Evolutionary conservation across 2,888 invertebrate genomes (phyloP), one percentile per base, ranked within the genome.

Genomic region (Zeuzera pyrina): DNA sequence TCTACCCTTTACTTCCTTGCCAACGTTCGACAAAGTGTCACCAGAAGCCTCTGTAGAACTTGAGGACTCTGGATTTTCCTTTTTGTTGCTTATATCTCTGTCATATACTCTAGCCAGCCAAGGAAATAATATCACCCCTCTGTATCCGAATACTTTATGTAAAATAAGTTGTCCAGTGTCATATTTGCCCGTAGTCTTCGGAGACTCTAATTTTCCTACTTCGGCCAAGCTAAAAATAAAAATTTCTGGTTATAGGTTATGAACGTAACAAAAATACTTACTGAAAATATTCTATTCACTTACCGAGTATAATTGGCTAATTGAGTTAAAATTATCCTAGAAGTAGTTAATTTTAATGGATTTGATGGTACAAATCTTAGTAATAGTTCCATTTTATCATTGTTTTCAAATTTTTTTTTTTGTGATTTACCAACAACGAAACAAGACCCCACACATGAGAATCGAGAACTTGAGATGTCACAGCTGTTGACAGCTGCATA

Each of bases 21-120:
- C 90, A 10, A 90, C 91, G 44, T 68, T 83, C 7, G 84, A 78
- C 29, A 79, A 47, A 30, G 70, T 63, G 46, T 81, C 81, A 24
- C 67, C 70, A 12, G 70, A 53, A 8, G 55, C 44, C 15, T 76
- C 74, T 2, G 57, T 25, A n/a, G 52, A 32, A 16, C 53, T 47
- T 3, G 69, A 41, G 19, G 68, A 33, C 31, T 79, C 78, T 4
- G 67, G 47, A 34, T 66, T 84, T 52, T 89, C 88, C 52, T 86
- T 87, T 60, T 89, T 90, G 51, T 86, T 88, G 2, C 91, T 91
- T 31, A 91, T 83, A 85, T 97, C 97, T 55, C 97, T 86, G 61
- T 98, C 98, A 59, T 96, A 98, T 1, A 98, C 95, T 59, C 94
- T 87, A 5, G 98, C 98, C 39, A 95, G 81, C 97, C 98, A 98